Conservation (phyloP, 2,797 vertebrate genomes). For the Scomberomorus guttatus region DNA sequence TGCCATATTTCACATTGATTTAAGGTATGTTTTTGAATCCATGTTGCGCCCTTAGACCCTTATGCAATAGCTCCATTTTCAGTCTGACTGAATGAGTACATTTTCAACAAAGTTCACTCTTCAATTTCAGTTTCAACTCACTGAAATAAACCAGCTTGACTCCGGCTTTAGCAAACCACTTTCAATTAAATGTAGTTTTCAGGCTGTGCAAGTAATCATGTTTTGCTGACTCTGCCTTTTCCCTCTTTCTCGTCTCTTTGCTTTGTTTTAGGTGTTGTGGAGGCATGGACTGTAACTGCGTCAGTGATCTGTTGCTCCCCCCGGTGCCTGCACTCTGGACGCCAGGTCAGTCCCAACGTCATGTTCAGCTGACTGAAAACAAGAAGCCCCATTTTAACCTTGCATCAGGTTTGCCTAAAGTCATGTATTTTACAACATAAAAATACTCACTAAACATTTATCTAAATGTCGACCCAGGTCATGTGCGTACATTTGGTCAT, state of each 20-base stretch:
- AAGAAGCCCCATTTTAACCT: background rate
- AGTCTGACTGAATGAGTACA: constrained; percentile 5
- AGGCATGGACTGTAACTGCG: constrained; percentile 96
- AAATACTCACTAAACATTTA: background rate
- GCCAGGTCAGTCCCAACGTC: constrained; percentile 85
- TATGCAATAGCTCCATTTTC: constrained; percentile 70
- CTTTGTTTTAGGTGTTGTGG: constrained; percentile 80
- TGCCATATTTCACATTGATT: constrained; percentile 77
- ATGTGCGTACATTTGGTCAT: constrained; percentile 17
- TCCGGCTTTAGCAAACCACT: background rate
- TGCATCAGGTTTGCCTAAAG: constrained; percentile 11
- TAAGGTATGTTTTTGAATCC: constrained; percentile 71
- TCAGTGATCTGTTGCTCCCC: constrained; percentile 94
- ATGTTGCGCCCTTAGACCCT: constrained; percentile 50
- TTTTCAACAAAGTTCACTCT: constrained; percentile 53
- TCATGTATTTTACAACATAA: background rate
- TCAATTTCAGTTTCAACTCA: constrained; percentile 35
- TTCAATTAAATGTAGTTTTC: background rate
- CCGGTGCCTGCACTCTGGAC: constrained; percentile 95
- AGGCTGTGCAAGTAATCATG: background rate
- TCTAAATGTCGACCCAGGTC: constrained; percentile 20
- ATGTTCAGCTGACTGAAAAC: background rate
- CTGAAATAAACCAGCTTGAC: constrained; percentile 29
- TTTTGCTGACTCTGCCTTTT: background rate
- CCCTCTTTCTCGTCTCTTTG: background rate